phyloP scores from a whole-genome alignment of 2,888 invertebrate genomes.

The Eumacrocentrus americanus region DNA sequence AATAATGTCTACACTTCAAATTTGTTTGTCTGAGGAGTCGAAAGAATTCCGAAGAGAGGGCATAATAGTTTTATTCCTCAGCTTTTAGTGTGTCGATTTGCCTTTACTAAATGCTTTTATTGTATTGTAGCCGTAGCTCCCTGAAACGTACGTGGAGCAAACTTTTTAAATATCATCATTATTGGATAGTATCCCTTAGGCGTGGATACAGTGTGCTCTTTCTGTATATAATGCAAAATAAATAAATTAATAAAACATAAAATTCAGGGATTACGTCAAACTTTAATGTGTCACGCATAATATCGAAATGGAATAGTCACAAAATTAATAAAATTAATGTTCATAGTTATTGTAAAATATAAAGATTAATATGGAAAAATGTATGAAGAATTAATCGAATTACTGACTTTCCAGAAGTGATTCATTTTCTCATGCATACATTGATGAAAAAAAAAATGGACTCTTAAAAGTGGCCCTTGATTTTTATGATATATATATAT shows the following conservation, averaged over 20 bases:
- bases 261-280: no score
- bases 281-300: not conserved
- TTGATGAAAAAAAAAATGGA: no score
- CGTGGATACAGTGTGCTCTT: not conserved
- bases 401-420: no score
- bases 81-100: not conserved
- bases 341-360: not conserved
- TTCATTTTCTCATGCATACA: no score
- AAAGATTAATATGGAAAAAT: slow-evolving; percentile 9
- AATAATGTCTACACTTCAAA: not conserved
- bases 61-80: not conserved
- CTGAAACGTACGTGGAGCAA: not conserved
- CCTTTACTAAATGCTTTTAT: not conserved
- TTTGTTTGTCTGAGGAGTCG: no score
- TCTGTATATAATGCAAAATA: not conserved
- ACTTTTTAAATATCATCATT: not conserved
- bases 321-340: not conserved
- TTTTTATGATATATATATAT: not conserved
- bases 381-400: no score
- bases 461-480: no score
- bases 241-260: no score
- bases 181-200: not conserved
- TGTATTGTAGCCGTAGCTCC: not conserved
- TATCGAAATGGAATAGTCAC: not conserved
- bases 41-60: not conserved